Conservation (phyloP, 2,113 vertebrate genomes). For the Orycteropus afer region DNA sequence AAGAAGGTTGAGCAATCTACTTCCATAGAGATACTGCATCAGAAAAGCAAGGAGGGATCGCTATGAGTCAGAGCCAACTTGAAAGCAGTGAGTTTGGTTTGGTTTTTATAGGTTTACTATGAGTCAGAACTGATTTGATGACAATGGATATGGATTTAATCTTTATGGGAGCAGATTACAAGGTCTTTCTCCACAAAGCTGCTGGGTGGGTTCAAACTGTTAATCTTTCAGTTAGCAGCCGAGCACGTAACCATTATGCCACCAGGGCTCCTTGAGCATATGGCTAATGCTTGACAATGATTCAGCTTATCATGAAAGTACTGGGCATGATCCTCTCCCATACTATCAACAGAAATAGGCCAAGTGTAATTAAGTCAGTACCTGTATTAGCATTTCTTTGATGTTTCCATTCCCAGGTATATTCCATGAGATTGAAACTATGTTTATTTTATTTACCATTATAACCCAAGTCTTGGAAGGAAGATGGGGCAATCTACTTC, state of each 20-base stretch:
- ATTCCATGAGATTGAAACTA: background rate
- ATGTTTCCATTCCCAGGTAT: background rate
- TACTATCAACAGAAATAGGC: background rate
- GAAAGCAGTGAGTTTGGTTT: no score
- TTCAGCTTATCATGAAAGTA: background rate
- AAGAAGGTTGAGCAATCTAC: no score
- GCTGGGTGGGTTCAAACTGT: background rate
- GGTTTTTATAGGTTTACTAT: background rate
- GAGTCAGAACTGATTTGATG: background rate
- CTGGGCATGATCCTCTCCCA: background rate
- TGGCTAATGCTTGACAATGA: background rate
- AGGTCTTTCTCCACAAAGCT: no score
- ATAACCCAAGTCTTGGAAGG: no score
- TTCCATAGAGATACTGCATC: no score
- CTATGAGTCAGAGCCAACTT: no score
- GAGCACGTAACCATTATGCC: background rate
- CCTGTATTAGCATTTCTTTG: background rate
- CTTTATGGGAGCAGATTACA: background rate
- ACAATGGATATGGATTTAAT: background rate
- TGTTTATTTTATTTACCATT: background rate
- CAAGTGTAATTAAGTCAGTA: background rate
- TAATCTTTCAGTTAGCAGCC: background rate
- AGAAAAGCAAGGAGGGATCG: no score
- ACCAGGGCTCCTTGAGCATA: background rate
- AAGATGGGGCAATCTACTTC: no score